Conservation (phyloP, 2,113 vertebrate species). For the Marcusenius ussheri region DNA sequence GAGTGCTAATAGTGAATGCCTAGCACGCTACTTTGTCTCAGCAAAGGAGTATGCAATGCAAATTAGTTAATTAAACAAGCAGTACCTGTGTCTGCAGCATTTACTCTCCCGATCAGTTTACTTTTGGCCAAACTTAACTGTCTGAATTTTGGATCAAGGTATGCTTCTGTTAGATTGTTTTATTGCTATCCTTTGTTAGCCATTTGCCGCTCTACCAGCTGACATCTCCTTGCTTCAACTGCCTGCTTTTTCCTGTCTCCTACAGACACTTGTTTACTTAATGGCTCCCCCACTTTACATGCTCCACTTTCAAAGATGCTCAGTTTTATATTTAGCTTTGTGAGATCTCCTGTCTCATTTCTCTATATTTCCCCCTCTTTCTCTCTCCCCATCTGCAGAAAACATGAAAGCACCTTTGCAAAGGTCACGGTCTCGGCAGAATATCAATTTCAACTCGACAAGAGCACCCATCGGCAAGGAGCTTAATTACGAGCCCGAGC, state of each 20-base stretch:
- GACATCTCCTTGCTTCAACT: conserved; percentile 24
- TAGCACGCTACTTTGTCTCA: conserved; percentile 3
- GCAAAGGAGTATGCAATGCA: conserved; percentile 14
- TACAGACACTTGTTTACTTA: conserved; percentile 4
- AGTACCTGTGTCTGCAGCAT: conserved; percentile 17
- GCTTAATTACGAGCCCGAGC: conserved; percentile 68
- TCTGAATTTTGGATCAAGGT: conserved; percentile 17
- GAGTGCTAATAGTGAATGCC: background rate
- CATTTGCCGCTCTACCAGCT: conserved; percentile 29
- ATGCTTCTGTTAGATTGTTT: conserved; percentile 26
- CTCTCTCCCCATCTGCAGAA: conserved; percentile 62
- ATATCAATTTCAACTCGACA: conserved; percentile 60
- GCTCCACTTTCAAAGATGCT: conserved; percentile 32
- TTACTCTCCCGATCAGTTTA: conserved; percentile 26
- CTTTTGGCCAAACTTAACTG: conserved; percentile 26
- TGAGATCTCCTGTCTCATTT: conserved; percentile 27
- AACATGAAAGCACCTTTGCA: conserved; percentile 79
- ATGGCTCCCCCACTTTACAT: conserved; percentile 25
- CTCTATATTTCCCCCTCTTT: conserved; percentile 26
- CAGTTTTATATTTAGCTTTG: conserved; percentile 38
- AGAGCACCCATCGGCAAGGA: conserved; percentile 71
- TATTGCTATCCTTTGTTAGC: conserved; percentile 24
- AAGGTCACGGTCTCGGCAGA: conserved; percentile 73
- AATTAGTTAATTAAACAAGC: conserved; percentile 35
- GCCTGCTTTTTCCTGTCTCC: conserved; percentile 10